phyloP scores from a whole-genome alignment of 1,140 invertebrate genomes.

The Archivesica marissinica region DNA sequence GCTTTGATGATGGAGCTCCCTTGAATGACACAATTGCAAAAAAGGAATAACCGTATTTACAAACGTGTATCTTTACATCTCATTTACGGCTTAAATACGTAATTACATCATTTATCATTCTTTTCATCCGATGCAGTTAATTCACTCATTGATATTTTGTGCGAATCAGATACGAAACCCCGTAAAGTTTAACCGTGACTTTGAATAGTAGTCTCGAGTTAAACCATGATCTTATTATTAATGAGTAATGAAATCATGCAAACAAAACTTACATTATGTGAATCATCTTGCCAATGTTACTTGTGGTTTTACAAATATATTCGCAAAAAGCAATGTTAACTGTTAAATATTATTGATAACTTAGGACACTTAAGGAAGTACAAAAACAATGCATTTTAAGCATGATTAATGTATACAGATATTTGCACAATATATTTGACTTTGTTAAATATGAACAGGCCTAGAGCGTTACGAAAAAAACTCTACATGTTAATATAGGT shows the following conservation, averaged over 20 bases:
- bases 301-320: no score
- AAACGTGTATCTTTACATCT: slow-evolving; percentile 20
- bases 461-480: no score
- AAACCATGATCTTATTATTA: not conserved
- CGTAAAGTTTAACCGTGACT: not conserved
- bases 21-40: slow-evolving; percentile 32
- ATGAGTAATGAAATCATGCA: slow-evolving; percentile 11
- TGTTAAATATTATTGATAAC: no score
- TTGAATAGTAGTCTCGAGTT: not conserved
- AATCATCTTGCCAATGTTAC: not conserved
- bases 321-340: no score
- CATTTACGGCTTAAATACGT: slow-evolving; percentile 26
- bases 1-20: slow-evolving; percentile 17
- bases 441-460: no score
- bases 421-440: no score
- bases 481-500: no score
- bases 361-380: no score
- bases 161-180: not conserved
- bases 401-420: no score
- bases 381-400: no score
- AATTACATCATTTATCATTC: slow-evolving; percentile 32
- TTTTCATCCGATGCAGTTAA: not conserved
- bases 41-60: slow-evolving; percentile 10
- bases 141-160: not conserved
- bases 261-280: not conserved